Conservation (phyloP, 2,113 vertebrate species). For the Ochotona princeps region DNA sequence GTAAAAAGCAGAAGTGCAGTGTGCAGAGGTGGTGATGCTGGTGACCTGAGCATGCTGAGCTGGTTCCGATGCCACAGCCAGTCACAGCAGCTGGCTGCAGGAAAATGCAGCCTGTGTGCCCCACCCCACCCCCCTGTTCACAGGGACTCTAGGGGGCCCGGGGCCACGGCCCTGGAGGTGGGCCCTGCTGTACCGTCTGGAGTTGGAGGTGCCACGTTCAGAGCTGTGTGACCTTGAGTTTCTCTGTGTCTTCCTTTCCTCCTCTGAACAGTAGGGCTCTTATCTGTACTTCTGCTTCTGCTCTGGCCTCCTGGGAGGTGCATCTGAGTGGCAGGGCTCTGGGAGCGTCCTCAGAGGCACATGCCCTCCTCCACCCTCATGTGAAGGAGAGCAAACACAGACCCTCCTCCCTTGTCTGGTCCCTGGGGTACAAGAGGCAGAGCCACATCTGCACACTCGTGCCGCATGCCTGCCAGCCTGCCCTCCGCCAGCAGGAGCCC, state of each 20-base stretch:
- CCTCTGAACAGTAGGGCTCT: not conserved
- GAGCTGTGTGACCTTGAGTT: not conserved
- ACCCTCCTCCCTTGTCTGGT: too few species aligned
- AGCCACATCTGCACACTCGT: too few species aligned
- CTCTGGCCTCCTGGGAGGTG: too few species aligned
- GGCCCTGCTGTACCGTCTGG: not conserved
- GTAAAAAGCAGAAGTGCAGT: not conserved
- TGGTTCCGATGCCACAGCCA: not conserved
- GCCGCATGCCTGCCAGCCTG: too few species aligned
- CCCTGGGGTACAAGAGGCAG: too few species aligned
- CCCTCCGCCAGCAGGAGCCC: not conserved
- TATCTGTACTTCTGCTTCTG: too few species aligned
- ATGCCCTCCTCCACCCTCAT: too few species aligned
- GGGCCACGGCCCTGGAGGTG: not conserved
- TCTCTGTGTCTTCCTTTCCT: not conserved
- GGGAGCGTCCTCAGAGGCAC: too few species aligned
- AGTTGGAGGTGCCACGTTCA: not conserved
- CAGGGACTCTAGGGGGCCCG: not conserved
- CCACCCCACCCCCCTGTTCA: not conserved
- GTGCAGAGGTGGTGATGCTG: not conserved
- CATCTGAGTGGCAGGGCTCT: too few species aligned
- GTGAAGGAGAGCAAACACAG: too few species aligned
- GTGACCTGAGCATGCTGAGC: not conserved
- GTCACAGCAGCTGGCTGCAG: not conserved
- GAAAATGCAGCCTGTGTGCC: not conserved